Evolutionary conservation across 2,888 invertebrate genomes (phyloP), one percentile per base, ranked within the genome.

Genomic region (Latheticus oryzae): DNA sequence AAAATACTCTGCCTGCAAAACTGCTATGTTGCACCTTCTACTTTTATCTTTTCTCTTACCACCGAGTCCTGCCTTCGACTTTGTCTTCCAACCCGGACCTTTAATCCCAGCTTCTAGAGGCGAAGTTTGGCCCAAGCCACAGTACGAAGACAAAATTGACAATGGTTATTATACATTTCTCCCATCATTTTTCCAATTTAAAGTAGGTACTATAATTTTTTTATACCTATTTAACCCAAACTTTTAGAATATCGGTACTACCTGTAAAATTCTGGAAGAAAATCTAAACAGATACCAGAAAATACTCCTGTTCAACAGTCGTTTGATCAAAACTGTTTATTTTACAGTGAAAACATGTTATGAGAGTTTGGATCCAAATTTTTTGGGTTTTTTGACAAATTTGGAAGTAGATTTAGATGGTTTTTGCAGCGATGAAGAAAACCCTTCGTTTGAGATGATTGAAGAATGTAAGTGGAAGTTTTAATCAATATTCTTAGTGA

Each of bases 361-460:
- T 38, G 5, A 30, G 5, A 16, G 50, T 2, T 58, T 38, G 9
- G 56, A 53, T 50, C 13, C 8, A 1, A 59, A 71, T 26, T 76
- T 73, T 67, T 58, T 63, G 7, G 82, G 81, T 2, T 75, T 74
- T 45, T 70, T 89, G n/a, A 73, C 74, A 5, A 67, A 75, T 8
- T 69, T 91, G 7, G 71, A 80, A 7, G 80, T 93, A 0, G 74
- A 82, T 21, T 76, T 92, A 38, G 78, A 75, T 12, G 75, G 79
- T 3, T 77, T 82, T 0, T 94, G 93, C 73, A 85, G 87, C 68
- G 71, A 79, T 0, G 53, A 56, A 12, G 78, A 79, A 0, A 82
- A 83, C 69, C 93, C 93, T 0, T 77, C 84, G 58, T 78, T 87
- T 21, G 76, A 82, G 37, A 91, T 91, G 87, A 85, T 89, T 72